A percentile compares a stretch with the other conserved stretches of the same genome.
Conservation (phyloP, 1,140 invertebrate genomes). For the Wasmannia auropunctata region DNA sequence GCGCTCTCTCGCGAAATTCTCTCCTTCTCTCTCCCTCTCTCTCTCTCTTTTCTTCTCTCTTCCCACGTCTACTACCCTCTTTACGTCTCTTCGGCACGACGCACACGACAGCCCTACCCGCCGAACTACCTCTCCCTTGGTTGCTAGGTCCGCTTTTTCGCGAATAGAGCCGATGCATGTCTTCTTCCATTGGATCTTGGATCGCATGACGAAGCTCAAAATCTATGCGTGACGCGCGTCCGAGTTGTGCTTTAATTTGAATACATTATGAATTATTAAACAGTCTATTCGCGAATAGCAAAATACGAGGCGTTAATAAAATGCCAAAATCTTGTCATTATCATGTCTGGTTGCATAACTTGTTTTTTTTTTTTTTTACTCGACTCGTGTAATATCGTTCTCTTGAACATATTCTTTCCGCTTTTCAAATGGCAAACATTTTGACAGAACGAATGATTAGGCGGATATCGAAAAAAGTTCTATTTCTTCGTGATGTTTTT, state of each 20-base stretch:
- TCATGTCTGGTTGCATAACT: neutral
- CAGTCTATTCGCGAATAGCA: neutral
- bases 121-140: constrained; percentile 73
- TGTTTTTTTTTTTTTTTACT: neutral
- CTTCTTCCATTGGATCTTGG: neutral
- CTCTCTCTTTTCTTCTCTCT: constrained; percentile 35
- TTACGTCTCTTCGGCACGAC: constrained; percentile 42
- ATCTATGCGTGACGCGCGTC: neutral
- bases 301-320: neutral
- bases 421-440: neutral
- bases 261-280: neutral
- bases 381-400: neutral
- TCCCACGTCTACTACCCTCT: constrained; percentile 61
- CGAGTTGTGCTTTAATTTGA: constrained; percentile 3
- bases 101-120: constrained; percentile 41
- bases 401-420: neutral
- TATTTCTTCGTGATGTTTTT: neutral
- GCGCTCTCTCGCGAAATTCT: neutral
- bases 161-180: constrained; percentile 58
- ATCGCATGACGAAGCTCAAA: constrained; percentile 9
- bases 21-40: neutral
- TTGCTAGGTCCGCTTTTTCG: constrained; percentile 82
- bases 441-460: neutral
- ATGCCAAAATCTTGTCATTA: neutral
- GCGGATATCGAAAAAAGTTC: neutral